These are phyloP conservation scores for Ophioninae sp. DNA, from an alignment of 2,888 invertebrate species.

Conservation along the genomic window DNA sequence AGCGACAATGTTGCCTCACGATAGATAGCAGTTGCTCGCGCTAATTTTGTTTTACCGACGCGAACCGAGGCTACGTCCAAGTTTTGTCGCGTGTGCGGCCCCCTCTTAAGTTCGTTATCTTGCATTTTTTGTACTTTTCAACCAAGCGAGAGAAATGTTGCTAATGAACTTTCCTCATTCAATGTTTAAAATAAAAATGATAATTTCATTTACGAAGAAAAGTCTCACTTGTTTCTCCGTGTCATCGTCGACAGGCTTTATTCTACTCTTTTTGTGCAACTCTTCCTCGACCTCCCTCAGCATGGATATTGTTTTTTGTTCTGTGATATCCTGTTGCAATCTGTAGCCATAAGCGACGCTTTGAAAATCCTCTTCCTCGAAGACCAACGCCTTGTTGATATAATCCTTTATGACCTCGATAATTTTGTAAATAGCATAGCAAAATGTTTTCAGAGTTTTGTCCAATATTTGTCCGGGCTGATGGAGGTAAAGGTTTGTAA, in stretches of 20 bases:
- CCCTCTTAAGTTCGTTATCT: too few relatives aligned
- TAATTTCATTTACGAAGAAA: slow-evolving; percentile 9
- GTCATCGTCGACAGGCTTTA: slow-evolving; percentile 81
- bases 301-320: slow-evolving; percentile 90
- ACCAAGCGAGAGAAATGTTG: not conserved
- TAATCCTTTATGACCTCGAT: slow-evolving; percentile 94
- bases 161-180: not conserved
- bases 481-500: slow-evolving; percentile 97
- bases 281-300: slow-evolving; percentile 96
- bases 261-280: slow-evolving; percentile 86
- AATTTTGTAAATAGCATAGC: slow-evolving; percentile 92
- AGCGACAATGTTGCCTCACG: too few relatives aligned
- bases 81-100: too few relatives aligned
- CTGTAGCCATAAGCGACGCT: slow-evolving; percentile 95
- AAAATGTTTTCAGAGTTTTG: slow-evolving; percentile 91
- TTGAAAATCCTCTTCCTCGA: slow-evolving; percentile 98
- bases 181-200: too few relatives aligned
- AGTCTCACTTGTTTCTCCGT: slow-evolving; percentile 80
- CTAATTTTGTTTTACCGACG: too few relatives aligned
- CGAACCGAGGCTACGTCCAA: too few relatives aligned
- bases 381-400: slow-evolving; percentile 92
- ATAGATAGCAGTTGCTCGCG: too few relatives aligned
- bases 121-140: not conserved
- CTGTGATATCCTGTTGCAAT: slow-evolving; percentile 90
- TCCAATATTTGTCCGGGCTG: slow-evolving; percentile 93